Conservation (phyloP, 2,888 invertebrate species). For the Agrypnus murinus region DNA sequence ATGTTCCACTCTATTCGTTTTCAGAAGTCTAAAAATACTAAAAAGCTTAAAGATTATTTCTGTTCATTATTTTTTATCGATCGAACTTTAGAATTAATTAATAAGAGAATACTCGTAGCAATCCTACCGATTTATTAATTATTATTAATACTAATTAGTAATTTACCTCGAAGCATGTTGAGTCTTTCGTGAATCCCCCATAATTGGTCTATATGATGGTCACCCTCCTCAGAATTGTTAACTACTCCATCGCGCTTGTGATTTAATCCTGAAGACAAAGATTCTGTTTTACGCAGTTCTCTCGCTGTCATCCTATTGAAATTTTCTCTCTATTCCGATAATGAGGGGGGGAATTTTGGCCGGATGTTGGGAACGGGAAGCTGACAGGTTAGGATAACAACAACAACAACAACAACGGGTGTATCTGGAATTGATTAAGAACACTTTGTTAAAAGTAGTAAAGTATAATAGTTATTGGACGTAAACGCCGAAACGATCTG, state of each 20-base stretch:
- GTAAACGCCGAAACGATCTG: too few species aligned
- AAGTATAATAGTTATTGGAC: too few species aligned
- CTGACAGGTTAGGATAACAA: slow-evolving; percentile 6
- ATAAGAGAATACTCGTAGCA: too few species aligned
- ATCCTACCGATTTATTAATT: too few species aligned
- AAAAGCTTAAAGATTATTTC: too few species aligned
- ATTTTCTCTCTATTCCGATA: slow-evolving; percentile 6
- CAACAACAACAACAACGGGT: too few species aligned
- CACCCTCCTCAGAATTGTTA: slow-evolving; percentile 55
- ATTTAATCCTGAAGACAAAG: slow-evolving; percentile 55
- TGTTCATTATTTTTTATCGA: too few species aligned
- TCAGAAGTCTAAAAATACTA: too few species aligned
- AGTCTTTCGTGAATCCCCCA: slow-evolving; percentile 66
- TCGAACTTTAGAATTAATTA: too few species aligned
- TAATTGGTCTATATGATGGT: slow-evolving; percentile 62
- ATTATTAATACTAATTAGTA: neutral
- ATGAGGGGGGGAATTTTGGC: neutral
- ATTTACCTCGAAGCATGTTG: slow-evolving; percentile 62
- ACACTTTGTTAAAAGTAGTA: neutral
- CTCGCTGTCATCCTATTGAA: slow-evolving; percentile 8
- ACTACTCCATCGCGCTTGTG: neutral
- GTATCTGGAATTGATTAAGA: slow-evolving; percentile 36
- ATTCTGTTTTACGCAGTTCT: slow-evolving; percentile 46
- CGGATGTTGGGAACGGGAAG: neutral
- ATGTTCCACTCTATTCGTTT: too few species aligned